These are phyloP conservation scores for Cryptoprocta ferox DNA, from an alignment of 2,797 vertebrate genomes.

Conservation along the genomic window DNA sequence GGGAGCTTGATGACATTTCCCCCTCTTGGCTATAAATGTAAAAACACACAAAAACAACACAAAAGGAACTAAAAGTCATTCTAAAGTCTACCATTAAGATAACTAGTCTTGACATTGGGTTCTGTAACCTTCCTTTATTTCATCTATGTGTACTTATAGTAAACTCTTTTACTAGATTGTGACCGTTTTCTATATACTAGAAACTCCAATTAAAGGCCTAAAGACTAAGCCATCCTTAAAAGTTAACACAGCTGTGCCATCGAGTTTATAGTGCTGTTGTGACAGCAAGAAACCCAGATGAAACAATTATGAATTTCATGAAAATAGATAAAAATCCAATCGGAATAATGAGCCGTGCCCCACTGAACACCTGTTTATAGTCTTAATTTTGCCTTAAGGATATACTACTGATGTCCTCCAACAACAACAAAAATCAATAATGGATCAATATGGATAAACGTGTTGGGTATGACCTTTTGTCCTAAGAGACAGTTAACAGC, in stretches of 20 bases:
- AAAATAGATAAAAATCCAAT: constrained; percentile 81
- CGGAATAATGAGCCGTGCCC: constrained; percentile 79
- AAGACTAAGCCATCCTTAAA: constrained; percentile 37
- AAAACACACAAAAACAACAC: constrained; percentile 10
- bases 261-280: constrained; percentile 18
- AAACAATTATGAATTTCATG: constrained; percentile 76
- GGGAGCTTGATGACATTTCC: neutral
- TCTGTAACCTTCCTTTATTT: neutral
- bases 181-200: neutral
- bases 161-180: neutral
- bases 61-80: neutral
- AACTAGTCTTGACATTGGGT: neutral
- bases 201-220: neutral
- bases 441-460: constrained; percentile 89
- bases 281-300: constrained; percentile 55
- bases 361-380: constrained; percentile 85
- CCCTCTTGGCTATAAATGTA: neutral
- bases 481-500: constrained; percentile 86
- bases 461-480: constrained; percentile 86
- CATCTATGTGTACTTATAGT: neutral
- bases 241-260: constrained; percentile 59
- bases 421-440: constrained; percentile 86
- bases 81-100: neutral
- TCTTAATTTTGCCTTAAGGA: constrained; percentile 89
- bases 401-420: constrained; percentile 83